phyloP scores from a whole-genome alignment of 1,140 invertebrate species.

The Drosophila miranda region DNA sequence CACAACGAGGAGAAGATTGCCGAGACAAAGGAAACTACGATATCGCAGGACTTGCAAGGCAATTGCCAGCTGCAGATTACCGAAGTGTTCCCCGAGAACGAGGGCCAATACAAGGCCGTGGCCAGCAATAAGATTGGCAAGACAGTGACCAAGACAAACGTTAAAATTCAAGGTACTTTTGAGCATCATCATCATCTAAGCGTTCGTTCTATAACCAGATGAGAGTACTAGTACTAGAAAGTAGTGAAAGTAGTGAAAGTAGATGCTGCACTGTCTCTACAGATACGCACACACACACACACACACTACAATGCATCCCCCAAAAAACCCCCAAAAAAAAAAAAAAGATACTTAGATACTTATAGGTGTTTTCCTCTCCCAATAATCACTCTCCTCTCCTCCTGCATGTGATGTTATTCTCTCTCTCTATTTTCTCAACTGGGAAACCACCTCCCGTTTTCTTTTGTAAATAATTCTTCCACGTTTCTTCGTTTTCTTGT shows the following conservation, averaged over 20 bases:
- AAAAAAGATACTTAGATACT: neutral
- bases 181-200: constrained; percentile 34
- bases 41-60: constrained; percentile 90
- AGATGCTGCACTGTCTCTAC: constrained; percentile 11
- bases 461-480: constrained; percentile 61
- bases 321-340: constrained; percentile 22
- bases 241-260: constrained; percentile 9
- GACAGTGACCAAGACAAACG: constrained; percentile 89
- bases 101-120: constrained; percentile 92
- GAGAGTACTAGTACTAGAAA: constrained; percentile 38
- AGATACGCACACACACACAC: constrained; percentile 4
- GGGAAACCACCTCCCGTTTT: constrained; percentile 6
- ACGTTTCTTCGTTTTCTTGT: constrained; percentile 7
- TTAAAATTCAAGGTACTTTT: constrained; percentile 91
- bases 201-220: constrained; percentile 49
- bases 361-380: neutral
- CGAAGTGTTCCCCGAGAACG: constrained; percentile 97
- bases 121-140: constrained; percentile 94
- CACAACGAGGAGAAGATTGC: constrained; percentile 88
- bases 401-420: constrained; percentile 57
- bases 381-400: constrained; percentile 30
- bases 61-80: constrained; percentile 92
- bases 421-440: neutral
- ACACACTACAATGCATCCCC: constrained; percentile 57
- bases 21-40: constrained; percentile 90